Percentiles rank a stretch among this genome's conserved stretches.
Evolutionary conservation across 1,140 invertebrate genomes (phyloP).

Genomic region (Wiebesia pumilae): DNA sequence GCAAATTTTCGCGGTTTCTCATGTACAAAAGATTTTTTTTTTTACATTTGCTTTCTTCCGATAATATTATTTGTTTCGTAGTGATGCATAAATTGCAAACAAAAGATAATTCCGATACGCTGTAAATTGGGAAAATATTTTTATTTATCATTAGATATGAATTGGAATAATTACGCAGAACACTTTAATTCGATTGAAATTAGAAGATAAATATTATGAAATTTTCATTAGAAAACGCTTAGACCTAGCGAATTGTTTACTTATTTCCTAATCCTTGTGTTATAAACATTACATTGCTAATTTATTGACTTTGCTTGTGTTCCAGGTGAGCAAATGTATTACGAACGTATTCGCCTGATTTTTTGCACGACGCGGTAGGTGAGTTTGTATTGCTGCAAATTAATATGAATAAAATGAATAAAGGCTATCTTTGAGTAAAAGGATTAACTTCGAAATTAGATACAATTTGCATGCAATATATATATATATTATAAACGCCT

Average conservation of each 20-base stretch:
- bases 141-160: background rate
- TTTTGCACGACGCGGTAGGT: constrained; percentile 13
- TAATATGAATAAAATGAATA: too few species aligned
- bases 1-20: constrained; percentile 47
- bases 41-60: constrained; percentile 27
- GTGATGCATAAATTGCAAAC: constrained; percentile 1
- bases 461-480: too few species aligned
- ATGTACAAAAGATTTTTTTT: constrained; percentile 45
- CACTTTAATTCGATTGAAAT: too few species aligned
- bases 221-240: too few species aligned
- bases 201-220: too few species aligned
- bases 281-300: constrained; percentile 24
- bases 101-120: background rate
- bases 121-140: background rate
- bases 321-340: constrained; percentile 44
- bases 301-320: constrained; percentile 18
- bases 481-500: too few species aligned
- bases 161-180: too few species aligned
- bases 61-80: constrained; percentile 25
- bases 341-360: background rate
- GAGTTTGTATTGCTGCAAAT: background rate
- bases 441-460: too few species aligned
- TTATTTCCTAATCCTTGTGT: constrained; percentile 44
- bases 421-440: too few species aligned
- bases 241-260: background rate